phyloP scores from a whole-genome alignment of 2,888 invertebrate species.

The Trimorus sp. region DNA sequence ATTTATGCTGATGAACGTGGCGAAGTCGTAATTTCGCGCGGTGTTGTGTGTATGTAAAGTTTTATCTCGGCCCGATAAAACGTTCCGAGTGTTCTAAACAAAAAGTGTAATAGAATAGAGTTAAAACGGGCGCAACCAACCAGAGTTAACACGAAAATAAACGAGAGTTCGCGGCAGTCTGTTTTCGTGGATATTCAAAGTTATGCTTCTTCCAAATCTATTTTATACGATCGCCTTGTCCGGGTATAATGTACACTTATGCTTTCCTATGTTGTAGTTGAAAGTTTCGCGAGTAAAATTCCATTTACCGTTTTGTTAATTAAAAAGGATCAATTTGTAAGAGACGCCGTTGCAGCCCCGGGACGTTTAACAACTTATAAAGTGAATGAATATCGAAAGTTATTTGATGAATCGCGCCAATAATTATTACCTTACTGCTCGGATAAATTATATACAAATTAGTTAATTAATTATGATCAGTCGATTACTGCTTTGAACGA shows the following conservation, averaged over 20 bases:
- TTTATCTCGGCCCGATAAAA: not conserved
- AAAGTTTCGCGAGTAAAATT: conserved; percentile 5
- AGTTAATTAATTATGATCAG: conserved; percentile 12
- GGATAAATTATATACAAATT: conserved; percentile 14
- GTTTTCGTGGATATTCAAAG: conserved; percentile 36
- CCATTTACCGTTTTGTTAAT: conserved; percentile 7
- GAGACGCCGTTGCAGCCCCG: not conserved
- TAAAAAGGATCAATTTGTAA: conserved; percentile 15
- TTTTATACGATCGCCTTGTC: conserved; percentile 27
- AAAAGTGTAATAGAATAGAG: not conserved
- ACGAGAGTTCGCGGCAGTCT: conserved; percentile 26
- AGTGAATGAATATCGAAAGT: not conserved
- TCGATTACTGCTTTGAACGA: conserved; percentile 7
- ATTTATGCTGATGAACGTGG: no score
- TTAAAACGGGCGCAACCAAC: conserved; percentile 13
- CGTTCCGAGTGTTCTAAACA: conserved; percentile 2
- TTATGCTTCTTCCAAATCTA: conserved; percentile 29
- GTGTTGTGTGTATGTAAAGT: not conserved
- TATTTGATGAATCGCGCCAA: conserved; percentile 12
- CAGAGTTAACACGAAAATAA: conserved; percentile 24
- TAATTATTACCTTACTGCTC: conserved; percentile 7
- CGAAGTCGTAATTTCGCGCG: no score
- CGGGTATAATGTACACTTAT: conserved; percentile 22
- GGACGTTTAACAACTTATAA: not conserved
- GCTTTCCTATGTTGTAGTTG: conserved; percentile 3